These are phyloP conservation scores for Rhagologus leucostigma DNA, from an alignment of 2,113 vertebrate genomes.

Conservation along the genomic window DNA sequence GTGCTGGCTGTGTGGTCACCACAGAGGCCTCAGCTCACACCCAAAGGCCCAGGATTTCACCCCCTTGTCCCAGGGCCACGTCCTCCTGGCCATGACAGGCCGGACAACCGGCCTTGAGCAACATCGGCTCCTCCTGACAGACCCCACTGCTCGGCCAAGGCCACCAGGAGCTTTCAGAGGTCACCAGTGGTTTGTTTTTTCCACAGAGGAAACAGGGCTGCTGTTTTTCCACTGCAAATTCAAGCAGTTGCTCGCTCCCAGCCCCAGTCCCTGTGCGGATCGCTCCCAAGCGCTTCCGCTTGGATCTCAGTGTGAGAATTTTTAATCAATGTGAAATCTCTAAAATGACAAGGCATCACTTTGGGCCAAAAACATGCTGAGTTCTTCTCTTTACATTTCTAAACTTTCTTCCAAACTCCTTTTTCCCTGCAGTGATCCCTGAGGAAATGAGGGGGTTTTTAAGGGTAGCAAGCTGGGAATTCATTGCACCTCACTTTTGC, in stretches of 20 bases:
- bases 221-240: neutral
- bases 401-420: neutral
- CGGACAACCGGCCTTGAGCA: neutral
- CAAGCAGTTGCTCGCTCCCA: neutral
- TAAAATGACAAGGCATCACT: neutral
- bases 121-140: neutral
- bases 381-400: neutral
- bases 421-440: neutral
- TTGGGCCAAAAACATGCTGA: neutral
- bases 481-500: neutral
- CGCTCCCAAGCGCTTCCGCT: rapidly evolving
- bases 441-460: neutral
- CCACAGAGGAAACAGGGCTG: neutral
- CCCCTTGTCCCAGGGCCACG: neutral
- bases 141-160: rapidly evolving
- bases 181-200: neutral
- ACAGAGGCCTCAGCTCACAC: neutral
- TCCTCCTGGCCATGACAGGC: neutral
- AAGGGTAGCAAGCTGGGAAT: neutral
- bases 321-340: neutral
- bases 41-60: neutral
- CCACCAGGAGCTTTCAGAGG: neutral
- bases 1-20: neutral
- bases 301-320: neutral
- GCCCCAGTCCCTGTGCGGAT: rapidly evolving